Conservation (phyloP, 2,797 vertebrate species). For the Mastacembelus armatus region DNA sequence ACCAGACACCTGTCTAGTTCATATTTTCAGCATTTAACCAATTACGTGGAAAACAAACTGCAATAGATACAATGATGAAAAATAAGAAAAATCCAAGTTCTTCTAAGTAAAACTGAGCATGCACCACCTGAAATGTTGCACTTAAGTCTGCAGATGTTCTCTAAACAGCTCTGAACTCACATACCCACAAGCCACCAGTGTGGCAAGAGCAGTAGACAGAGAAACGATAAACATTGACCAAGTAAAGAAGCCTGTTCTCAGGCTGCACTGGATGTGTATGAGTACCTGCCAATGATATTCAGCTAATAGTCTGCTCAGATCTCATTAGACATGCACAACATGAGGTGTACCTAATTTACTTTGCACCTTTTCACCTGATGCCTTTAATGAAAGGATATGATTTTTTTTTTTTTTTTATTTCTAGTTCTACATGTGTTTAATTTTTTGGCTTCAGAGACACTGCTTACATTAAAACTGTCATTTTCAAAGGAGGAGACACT, state of each 20-base stretch:
- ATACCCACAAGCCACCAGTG: conserved; percentile 6
- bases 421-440: too few species aligned
- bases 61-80: not conserved
- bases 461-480: too few species aligned
- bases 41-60: too few species aligned
- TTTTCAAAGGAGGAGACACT: too few species aligned
- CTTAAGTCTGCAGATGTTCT: conserved; percentile 2
- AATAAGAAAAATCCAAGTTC: not conserved
- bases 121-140: not conserved
- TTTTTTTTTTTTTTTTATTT: too few species aligned
- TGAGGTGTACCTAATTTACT: not conserved
- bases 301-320: conserved; percentile 15
- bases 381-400: too few species aligned
- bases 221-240: conserved; percentile 11
- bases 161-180: not conserved
- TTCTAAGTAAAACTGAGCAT: not conserved
- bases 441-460: not conserved
- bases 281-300: conserved; percentile 35
- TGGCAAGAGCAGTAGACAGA: conserved; percentile 19
- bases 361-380: not conserved
- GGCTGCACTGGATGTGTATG: conserved; percentile 24
- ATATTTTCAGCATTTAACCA: not conserved
- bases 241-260: conserved; percentile 30
- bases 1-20: not conserved
- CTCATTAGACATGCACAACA: not conserved